Percentiles rank a stretch among this genome's conserved stretches.
These are phyloP conservation scores for fruit fly (Drosophila melanogaster) DNA, from an alignment of 1,140 invertebrate species.

Conservation along the genomic window DNA sequence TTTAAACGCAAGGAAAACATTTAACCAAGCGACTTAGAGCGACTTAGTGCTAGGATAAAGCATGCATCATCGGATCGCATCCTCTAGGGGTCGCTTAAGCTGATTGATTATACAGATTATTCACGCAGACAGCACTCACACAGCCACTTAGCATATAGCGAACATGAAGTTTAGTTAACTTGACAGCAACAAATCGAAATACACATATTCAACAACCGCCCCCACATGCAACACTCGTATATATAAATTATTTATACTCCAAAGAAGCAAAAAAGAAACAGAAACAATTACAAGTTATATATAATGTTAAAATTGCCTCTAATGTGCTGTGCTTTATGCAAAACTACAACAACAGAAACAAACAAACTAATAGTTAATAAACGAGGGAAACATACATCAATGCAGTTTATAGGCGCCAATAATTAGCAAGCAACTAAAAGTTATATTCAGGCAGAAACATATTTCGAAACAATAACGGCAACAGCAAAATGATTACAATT, in stretches of 20 bases:
- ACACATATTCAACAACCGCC: constrained; percentile 32
- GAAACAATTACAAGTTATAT: constrained; percentile 65
- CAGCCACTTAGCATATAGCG: constrained; percentile 55
- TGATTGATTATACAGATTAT: constrained; percentile 47
- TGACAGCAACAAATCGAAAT: constrained; percentile 72
- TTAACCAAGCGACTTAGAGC: constrained; percentile 24
- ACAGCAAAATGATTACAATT: constrained; percentile 43
- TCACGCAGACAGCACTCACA: constrained; percentile 41
- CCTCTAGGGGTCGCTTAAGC: constrained; percentile 23
- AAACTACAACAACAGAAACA: constrained; percentile 52
- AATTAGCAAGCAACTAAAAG: constrained; percentile 27
- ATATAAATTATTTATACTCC: constrained; percentile 78
- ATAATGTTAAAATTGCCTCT: constrained; percentile 72
- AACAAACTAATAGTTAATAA: constrained; percentile 44
- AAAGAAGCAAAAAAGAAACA: constrained; percentile 75
- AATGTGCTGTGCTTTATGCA: constrained; percentile 66
- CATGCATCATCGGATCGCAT: constrained; percentile 5
- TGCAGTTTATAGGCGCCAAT: constrained; percentile 59
- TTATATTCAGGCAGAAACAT: constrained; percentile 16
- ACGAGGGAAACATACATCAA: constrained; percentile 29
- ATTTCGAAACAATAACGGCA: constrained; percentile 34
- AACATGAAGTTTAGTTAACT: constrained; percentile 60
- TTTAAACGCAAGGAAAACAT: constrained; percentile 69
- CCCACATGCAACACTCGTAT: constrained; percentile 41
- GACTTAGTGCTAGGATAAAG: constrained; percentile 1